phyloP scores from a whole-genome alignment of 1,140 invertebrate genomes.

The Ips nitidus region DNA sequence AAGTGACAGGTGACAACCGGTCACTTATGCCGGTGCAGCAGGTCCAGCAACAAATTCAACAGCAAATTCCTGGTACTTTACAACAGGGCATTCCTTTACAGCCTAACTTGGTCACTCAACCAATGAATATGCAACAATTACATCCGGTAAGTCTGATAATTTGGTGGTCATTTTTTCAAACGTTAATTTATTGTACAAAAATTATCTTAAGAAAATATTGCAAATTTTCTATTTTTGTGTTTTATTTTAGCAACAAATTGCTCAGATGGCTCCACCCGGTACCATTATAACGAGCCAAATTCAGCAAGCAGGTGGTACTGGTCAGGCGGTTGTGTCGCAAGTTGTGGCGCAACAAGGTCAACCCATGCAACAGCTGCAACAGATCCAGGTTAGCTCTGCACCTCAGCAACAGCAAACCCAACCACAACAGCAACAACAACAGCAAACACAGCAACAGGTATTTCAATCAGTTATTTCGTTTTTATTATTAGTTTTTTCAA shows the following conservation, averaged over 20 bases:
- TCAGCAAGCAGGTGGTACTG: conserved; percentile 47
- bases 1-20: conserved; percentile 52
- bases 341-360: conserved; percentile 47
- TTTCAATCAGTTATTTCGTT: background rate
- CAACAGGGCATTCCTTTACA: conserved; percentile 47
- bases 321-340: conserved; percentile 39
- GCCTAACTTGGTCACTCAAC: conserved; percentile 50
- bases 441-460: background rate
- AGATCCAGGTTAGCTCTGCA: conserved; percentile 51
- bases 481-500: background rate
- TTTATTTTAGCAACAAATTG: conserved; percentile 44
- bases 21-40: conserved; percentile 60
- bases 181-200: background rate
- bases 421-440: conserved; percentile 21
- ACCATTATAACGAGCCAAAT: conserved; percentile 55
- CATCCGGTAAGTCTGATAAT: conserved; percentile 50
- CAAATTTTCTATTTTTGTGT: background rate
- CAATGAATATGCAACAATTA: conserved; percentile 56
- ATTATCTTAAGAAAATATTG: conserved; percentile 1
- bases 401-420: conserved; percentile 46
- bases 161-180: background rate
- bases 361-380: conserved; percentile 52
- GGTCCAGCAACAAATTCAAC: conserved; percentile 53
- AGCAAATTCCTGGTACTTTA: conserved; percentile 44
- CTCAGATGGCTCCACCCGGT: conserved; percentile 55